Evolutionary conservation across 1,140 invertebrate genomes (phyloP), one percentile per base, ranked within the genome.

Genomic region (Polypedilum pembai): DNA sequence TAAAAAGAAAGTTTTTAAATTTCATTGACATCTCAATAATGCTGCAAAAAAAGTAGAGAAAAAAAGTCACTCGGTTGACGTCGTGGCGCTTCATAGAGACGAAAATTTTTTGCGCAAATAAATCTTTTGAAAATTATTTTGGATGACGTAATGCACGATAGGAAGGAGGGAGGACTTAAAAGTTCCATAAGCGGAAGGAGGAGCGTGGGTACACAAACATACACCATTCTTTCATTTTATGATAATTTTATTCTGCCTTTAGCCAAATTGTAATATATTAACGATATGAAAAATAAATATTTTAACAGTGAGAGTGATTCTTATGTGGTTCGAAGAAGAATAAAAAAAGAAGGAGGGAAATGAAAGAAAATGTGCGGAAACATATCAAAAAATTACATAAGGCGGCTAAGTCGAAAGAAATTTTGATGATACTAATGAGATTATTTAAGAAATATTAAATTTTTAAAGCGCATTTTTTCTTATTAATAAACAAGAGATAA

Each of bases 201-300:
- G 1, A 8, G 41, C 41, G 41, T 45, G 41, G 41, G 41, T 45
- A 45, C 41, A 45, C 15, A 56, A 56, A 56, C 8, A 56, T 15
- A 56, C 65, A 69, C n/a, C 10, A 17, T 21, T 69, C 65, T 20
- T 69, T 69, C 24, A 33, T 33, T 69, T 69, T 20, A 69, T 69
- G 65, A 69, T 69, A 20, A 69, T 69, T 69, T 69, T 69, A 69
- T 69, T 69, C 65, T 20, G 65, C 65, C 65, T 18, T 21, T 10
- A 69, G 17, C 65, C 65, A 69, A 69, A 69, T 69, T 69, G 65
- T 69, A 69, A 69, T 69, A 69, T 69, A 69, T 69, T 20, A 69
- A 69, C 20, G 65, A 69, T 69, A 69, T 69, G 65, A 69, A 69
- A 69, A 69, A 69, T 69, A 69, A 69, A 69, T 69, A 69, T 69